A percentile compares a stretch with the other conserved stretches of the same genome.
These are phyloP conservation scores for Ophion ventricosus DNA, from an alignment of 2,888 invertebrate species.

Conservation along the genomic window DNA sequence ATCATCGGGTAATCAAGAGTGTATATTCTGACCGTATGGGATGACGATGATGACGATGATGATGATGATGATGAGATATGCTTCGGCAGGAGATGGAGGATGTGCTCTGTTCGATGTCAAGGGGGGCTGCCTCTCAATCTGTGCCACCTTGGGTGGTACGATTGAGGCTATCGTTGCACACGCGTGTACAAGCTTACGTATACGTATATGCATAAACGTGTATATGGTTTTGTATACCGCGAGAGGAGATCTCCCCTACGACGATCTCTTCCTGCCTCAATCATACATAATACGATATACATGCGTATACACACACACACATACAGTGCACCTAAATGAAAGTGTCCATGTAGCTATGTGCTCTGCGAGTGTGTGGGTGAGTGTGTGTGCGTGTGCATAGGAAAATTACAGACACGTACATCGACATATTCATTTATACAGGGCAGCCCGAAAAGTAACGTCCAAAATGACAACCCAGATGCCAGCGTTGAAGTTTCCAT, in stretches of 20 bases:
- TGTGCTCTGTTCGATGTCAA: slow-evolving; percentile 76
- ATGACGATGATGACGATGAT: slow-evolving; percentile 42
- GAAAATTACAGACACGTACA: not conserved
- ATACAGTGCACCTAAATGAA: slow-evolving; percentile 36
- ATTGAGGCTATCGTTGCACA: slow-evolving; percentile 78
- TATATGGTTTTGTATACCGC: slow-evolving; percentile 28
- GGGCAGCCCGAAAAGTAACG: not conserved
- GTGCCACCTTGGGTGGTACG: slow-evolving; percentile 83
- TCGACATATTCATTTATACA: not conserved
- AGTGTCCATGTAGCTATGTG: slow-evolving; percentile 14
- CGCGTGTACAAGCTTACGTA: not conserved
- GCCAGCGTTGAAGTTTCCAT: too few species aligned
- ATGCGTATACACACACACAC: not conserved
- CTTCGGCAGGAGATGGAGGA: slow-evolving; percentile 76
- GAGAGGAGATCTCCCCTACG: slow-evolving; percentile 77
- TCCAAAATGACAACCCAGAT: not conserved
- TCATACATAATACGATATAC: slow-evolving; percentile 74
- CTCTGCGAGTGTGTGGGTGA: not conserved
- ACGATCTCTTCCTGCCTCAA: slow-evolving; percentile 81
- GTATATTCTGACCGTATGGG: slow-evolving; percentile 1
- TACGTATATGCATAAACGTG: not conserved
- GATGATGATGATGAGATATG: slow-evolving; percentile 54
- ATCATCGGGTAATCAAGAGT: slow-evolving; percentile 12
- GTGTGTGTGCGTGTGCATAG: not conserved
- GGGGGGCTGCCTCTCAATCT: slow-evolving; percentile 80